A percentile compares a stretch with the other conserved stretches of the same genome.
Evolutionary conservation across 2,888 invertebrate species (phyloP).

Genomic region (Lithosia quadra): DNA sequence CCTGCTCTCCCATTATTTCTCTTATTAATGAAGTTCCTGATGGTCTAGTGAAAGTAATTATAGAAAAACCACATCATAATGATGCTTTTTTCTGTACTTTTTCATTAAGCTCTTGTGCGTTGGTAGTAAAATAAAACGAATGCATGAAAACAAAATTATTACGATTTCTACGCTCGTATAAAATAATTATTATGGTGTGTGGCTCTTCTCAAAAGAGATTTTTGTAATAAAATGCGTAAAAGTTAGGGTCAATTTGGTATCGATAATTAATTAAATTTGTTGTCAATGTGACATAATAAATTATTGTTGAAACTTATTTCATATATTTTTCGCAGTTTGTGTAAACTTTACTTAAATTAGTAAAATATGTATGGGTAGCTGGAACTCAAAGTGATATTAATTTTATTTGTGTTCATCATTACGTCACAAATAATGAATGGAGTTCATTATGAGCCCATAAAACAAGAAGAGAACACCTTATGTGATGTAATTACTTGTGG

Average conservation of each 20-base stretch:
- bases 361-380: too few species aligned
- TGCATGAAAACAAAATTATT: too few species aligned
- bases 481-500: background rate
- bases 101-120: slow-evolving; percentile 24
- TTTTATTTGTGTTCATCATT: background rate
- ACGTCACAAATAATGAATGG: background rate
- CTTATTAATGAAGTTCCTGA: slow-evolving; percentile 21
- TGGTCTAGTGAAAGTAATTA: background rate
- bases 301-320: too few species aligned
- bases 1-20: slow-evolving; percentile 26
- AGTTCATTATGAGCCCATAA: background rate
- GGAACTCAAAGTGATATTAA: background rate
- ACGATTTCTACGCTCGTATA: too few species aligned
- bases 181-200: too few species aligned
- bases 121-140: background rate
- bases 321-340: too few species aligned
- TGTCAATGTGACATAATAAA: too few species aligned
- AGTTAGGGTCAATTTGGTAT: too few species aligned
- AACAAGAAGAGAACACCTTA: background rate
- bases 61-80: slow-evolving; percentile 19
- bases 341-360: too few species aligned
- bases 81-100: slow-evolving; percentile 25
- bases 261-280: too few species aligned
- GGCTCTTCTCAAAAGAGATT: too few species aligned
- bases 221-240: too few species aligned